Percentiles rank a stretch among this genome's conserved stretches.
Conservation (phyloP, 1,140 invertebrate species). For the Mycetomoellerius zeteki region DNA sequence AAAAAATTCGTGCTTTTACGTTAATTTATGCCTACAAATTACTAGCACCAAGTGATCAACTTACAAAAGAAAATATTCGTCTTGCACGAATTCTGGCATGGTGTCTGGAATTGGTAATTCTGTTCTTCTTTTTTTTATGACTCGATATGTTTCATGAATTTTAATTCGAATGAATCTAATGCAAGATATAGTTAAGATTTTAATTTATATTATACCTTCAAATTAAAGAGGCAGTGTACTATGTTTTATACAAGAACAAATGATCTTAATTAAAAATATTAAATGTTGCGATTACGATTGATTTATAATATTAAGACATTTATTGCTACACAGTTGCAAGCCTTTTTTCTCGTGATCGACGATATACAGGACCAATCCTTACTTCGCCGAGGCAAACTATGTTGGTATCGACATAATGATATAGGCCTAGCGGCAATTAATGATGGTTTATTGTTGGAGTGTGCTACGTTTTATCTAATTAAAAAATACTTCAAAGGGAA, state of each 20-base stretch:
- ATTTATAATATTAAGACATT: not conserved
- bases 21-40: slow-evolving; percentile 93
- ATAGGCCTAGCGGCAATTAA: too few species aligned
- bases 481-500: slow-evolving; percentile 92
- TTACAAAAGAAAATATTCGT: slow-evolving; percentile 93
- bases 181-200: too few species aligned
- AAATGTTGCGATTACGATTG: not conserved
- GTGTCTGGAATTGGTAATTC: slow-evolving; percentile 95
- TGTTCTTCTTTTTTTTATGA: slow-evolving; percentile 28
- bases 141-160: not conserved
- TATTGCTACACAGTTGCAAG: slow-evolving; percentile 90
- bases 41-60: slow-evolving; percentile 88
- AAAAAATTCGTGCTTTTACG: slow-evolving; percentile 93
- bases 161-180: too few species aligned
- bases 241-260: too few species aligned
- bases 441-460: slow-evolving; percentile 94
- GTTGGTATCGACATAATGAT: slow-evolving; percentile 95
- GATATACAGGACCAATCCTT: slow-evolving; percentile 98
- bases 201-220: too few species aligned
- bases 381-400: slow-evolving; percentile 93
- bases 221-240: too few species aligned
- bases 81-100: slow-evolving; percentile 95
- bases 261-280: too few species aligned
- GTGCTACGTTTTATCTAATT: slow-evolving; percentile 92
- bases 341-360: slow-evolving; percentile 93